Base-by-base conservation (phyloP, 64 coral and sea anemone genomes). In the Hydrozoanthus tunicans region DNA sequence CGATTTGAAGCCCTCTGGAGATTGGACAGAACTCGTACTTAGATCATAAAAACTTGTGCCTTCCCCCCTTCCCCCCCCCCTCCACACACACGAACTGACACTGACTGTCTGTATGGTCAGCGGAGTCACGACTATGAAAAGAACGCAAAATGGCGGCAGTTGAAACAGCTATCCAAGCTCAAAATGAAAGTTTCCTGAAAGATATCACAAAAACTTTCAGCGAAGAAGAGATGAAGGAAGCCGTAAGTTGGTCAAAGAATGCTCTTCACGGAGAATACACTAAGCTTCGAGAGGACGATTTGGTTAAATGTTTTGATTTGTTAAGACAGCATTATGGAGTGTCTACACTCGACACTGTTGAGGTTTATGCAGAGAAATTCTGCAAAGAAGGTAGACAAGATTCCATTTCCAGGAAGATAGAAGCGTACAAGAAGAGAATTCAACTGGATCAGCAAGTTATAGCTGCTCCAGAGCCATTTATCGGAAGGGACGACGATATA, bases 281-380 rank as follows among this genome's bases (percentile, higher is more conserved):
- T 11, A 75, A 75, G 52, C 72, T 75, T 11, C 72, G 26, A 10
- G 26, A 75, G 24, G 72, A 75, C 32, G 72, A 75, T 43, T 75
- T 75, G 3, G 3, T 12, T 3, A 26, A 52, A 5, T 75, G 72
- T 75, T 75, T 75, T 75, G 27, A 75, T 75, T 75, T 75, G 32
- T 12, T 75, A 9, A 7, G 27, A 11, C 26, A 11, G 32, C 72
- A 75, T 75, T 26, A 43, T 27, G 26, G 72, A 75, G 26, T 75
- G 3, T 75, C 72, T 26, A 43, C 43, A 75, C 43, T 43, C 11
- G 72, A 75, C 13, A 75, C 72, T 5, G 52, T 75, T 52, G 72
- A 75, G 27, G 43, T 75, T 75, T 75, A 75, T 75, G 72, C 72
- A 75, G 72, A 75, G 9, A 75, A 12, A 75, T 75, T 75, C 26